Base-by-base conservation (phyloP, 2,113 vertebrate species). In the Austrofundulus limnaeus region DNA sequence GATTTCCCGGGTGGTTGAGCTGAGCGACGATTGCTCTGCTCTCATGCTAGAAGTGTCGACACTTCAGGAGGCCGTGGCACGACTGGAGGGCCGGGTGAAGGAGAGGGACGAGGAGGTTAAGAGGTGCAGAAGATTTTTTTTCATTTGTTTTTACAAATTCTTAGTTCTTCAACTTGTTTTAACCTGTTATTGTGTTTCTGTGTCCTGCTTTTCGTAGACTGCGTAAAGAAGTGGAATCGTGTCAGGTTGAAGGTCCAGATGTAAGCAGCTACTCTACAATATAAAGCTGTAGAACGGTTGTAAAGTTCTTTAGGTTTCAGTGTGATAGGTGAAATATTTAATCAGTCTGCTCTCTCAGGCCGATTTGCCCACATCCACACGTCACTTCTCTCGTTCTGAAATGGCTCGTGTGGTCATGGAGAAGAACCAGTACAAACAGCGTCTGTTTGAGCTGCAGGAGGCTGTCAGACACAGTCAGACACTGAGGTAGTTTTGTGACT, bases 401-500 rank as follows among this genome's bases (percentile, higher is more conserved):
- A 93, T 93, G 92, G 89, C 92, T 37, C 89, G 92, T 6, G 90
- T 91, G 11, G 92, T 93, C 52, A 93, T 93, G 92, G 92, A 93
- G 86, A 93, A 91, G 71, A 93, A 93, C 72, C 91, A 92, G 43
- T 93, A 93, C 11, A 93, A 93, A 64, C 91, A 93, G 80, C 88
- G 90, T 19, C 83, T 93, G 48, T 83, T 93, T 65, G 92, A 93
- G 79, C 77, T 93, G 71, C 92, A 93, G 79, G 92, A 93, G 63
- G 78, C 92, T 3, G 12, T 92, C 1, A 85, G 88, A 52, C 87
- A 47, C 0, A 87, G 85, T 49, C 90, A 93, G 80, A 66, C 67
- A 15, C 52, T 87, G 62, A 82, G 86, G 92, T 93, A 46, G 71
- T 19, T 66, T 19, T 25, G 5, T 7, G 6, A 9, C 8, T 12